Base-by-base conservation (phyloP, 2,888 invertebrate genomes). In the Rhamphomyia laevipes region DNA sequence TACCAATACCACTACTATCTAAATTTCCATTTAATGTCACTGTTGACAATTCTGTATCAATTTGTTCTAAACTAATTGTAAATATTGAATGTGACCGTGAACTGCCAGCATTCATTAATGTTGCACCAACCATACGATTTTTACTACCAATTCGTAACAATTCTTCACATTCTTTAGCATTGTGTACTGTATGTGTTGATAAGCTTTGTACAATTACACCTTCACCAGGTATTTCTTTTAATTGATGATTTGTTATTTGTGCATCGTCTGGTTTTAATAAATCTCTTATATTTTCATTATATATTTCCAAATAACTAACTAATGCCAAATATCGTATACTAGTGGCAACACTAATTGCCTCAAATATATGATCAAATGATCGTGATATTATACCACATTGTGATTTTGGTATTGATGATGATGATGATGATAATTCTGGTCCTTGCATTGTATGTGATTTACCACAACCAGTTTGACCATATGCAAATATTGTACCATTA, bases 401-500 rank as follows among this genome's bases (percentile, higher is more conserved):
- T 9, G 49, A 48, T 31, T 46, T n/a, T 18, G 18, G 15, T 7
- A 41, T 30, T 13, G 38, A n/a, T 31, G 4, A 45, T 45, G 5
- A 45, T 38, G 10, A 31, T 47, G 35, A 42, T 17, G 16, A 33
- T 18, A 42, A 17, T 35, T 53, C 48, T 41, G 58, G 53, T 10
- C 87, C 91, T 64, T 89, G 88, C 91, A 93, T 93, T 12, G 89
- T 86, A 64, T 84, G 88, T 1, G 89, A 88, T 66, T 92, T 93
- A 0, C 92, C 92, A 64, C 90, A 89, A 0, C 92, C 91, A 1
- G 91, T 92, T 71, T 92, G 92, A 1, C 92, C 92, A 64, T 93
- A 93, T 0, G 92, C 92, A 68, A 93, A 92, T 47, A 93, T 88
- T 0, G 92, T 92, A 16, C 88, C 87, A 72, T 92, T 93, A 73